Conservation (phyloP, 2,113 vertebrate genomes). For the Semnornis frantzii region DNA sequence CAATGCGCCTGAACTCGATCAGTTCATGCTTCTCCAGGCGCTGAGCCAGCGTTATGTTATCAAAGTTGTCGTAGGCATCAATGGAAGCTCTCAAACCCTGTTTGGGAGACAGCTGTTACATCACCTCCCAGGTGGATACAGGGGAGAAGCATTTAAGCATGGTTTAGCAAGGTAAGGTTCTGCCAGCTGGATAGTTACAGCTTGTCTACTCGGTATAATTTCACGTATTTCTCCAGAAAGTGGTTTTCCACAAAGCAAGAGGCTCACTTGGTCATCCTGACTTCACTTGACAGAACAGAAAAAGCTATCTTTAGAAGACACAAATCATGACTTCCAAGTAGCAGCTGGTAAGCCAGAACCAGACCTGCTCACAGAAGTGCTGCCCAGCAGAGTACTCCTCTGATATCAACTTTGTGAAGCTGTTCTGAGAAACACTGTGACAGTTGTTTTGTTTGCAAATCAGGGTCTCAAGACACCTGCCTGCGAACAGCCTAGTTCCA, state of each 20-base stretch:
- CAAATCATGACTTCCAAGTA: not conserved
- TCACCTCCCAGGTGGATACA: not conserved
- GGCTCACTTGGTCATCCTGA: not conserved
- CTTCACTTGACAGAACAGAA: not conserved
- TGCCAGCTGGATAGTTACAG: not conserved
- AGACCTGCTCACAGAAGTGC: not conserved
- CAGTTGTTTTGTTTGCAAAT: not conserved
- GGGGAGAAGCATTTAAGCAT: not conserved
- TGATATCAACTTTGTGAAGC: not conserved
- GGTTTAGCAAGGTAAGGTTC: not conserved
- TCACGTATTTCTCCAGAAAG: not conserved
- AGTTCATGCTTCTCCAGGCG: constrained; percentile 89
- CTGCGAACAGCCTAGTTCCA: not conserved
- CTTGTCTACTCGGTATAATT: not conserved
- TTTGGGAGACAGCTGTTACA: not conserved
- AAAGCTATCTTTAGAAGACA: not conserved
- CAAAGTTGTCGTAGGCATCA: constrained; percentile 90
- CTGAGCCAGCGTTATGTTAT: constrained; percentile 88
- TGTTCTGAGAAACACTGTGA: not conserved
- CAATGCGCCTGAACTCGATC: constrained; percentile 90
- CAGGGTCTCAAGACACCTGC: not conserved
- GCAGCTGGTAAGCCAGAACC: not conserved
- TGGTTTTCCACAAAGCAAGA: not conserved
- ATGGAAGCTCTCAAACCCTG: constrained; percentile 90
- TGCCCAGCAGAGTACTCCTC: not conserved